These are phyloP conservation scores for Trogon surrucura DNA, from an alignment of 2,113 vertebrate species.

Conservation along the genomic window DNA sequence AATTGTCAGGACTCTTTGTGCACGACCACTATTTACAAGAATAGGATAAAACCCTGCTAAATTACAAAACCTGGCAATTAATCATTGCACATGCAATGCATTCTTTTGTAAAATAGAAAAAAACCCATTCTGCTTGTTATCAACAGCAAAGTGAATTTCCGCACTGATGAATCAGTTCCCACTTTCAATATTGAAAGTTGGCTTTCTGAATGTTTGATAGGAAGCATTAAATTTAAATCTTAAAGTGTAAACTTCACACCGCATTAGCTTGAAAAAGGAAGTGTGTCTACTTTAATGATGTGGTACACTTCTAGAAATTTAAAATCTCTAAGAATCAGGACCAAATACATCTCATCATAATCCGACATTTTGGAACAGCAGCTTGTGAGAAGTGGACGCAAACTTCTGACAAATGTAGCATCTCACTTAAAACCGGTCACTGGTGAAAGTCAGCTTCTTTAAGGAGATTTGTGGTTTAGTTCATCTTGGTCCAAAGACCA, in stretches of 20 bases:
- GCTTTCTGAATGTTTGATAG: not conserved
- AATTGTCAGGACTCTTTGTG: not conserved
- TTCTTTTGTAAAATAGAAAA: not conserved
- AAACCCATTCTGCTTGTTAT: not conserved
- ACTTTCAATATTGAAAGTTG: not conserved
- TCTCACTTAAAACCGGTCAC: not conserved
- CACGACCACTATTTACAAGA: not conserved
- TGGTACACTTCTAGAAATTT: not conserved
- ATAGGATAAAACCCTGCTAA: not conserved
- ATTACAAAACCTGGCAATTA: not conserved
- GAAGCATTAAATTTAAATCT: constrained; percentile 13
- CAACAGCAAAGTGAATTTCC: not conserved
- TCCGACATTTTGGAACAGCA: not conserved
- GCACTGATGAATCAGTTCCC: not conserved
- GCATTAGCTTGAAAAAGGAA: not conserved
- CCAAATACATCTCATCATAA: not conserved
- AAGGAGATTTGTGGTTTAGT: not conserved
- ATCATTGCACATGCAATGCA: fast-evolving
- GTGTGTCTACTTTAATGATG: not conserved
- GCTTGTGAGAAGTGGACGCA: not conserved
- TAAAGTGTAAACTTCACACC: not conserved
- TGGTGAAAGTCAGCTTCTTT: not conserved
- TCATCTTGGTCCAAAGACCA: constrained; percentile 24
- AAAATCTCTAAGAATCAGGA: not conserved
- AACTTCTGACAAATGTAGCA: not conserved